Evolutionary conservation across 2,888 invertebrate genomes (phyloP).

Genomic region (Arctia plantaginis): DNA sequence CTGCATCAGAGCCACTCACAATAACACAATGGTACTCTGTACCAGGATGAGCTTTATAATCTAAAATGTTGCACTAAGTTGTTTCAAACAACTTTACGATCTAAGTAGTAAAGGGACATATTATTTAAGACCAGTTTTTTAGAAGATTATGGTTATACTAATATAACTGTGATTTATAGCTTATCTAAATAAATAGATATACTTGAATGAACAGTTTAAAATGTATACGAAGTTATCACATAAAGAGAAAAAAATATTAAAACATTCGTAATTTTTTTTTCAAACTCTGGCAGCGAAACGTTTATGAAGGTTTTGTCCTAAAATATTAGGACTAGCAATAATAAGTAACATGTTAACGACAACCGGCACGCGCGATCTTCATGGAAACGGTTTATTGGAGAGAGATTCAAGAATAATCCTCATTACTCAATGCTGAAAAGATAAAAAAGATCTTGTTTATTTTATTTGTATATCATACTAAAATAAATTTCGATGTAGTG

Average conservation of each 20-base stretch:
- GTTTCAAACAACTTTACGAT: neutral
- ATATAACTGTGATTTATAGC: conserved; percentile 4
- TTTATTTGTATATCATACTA: neutral
- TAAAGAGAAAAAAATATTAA: conserved; percentile 13
- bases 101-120: neutral
- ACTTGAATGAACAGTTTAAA: conserved; percentile 14
- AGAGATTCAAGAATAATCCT: conserved; percentile 33
- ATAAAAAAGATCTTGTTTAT: neutral
- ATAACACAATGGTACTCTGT: neutral
- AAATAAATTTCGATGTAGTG: neutral
- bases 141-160: conserved; percentile 1
- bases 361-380: conserved; percentile 45
- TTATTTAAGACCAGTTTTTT: neutral
- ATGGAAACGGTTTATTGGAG: conserved; percentile 27
- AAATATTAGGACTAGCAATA: conserved; percentile 44
- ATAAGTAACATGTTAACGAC: conserved; percentile 47
- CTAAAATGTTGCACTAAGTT: neutral
- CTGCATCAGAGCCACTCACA: neutral
- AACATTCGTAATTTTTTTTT: conserved; percentile 16
- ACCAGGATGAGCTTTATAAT: neutral
- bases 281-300: conserved; percentile 30
- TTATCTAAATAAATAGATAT: neutral
- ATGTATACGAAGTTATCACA: conserved; percentile 14
- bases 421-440: neutral
- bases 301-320: conserved; percentile 37